Evolutionary conservation across 2,113 vertebrate genomes (phyloP), one percentile per base, ranked within the genome.

Genomic region (Bothrops jararaca): DNA sequence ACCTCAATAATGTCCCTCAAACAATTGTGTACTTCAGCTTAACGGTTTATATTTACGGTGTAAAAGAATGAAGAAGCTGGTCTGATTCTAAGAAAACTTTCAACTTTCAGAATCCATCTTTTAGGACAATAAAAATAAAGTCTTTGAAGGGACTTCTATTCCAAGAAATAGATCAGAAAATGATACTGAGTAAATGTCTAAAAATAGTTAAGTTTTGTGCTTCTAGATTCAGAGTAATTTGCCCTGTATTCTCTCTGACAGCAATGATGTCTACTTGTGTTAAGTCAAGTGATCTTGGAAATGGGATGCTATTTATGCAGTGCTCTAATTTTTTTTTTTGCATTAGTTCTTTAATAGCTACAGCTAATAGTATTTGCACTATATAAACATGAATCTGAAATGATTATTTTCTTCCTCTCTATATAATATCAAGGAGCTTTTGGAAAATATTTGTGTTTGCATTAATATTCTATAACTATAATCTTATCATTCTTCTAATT

Each of bases 191-290:
- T 54, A 54, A 54, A 54, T 15, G 53, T 54, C 53, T 54, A 54
- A 54, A 54, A 15, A 18, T 56, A 56, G 54, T 18, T 54, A 54
- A 18, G 15, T 56, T 56, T 56, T 56, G 18, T 56, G 18, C 18
- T 56, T 18, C 54, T 56, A 4, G 54, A 56, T 56, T 80, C 93
- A 86, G 92, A 34, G 0, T 4, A 15, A n/a, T 3, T 0, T 56
- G 11, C 48, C 93, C 90, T 74, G 10, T 4, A 3, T 58, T 92
- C 0, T 50, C 39, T 91, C 18, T 85, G 60, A 53, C 91, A 57
- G 91, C 95, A 96, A 95, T 92, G 5, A 88, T 85, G 58, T 94
- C 93, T 93, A 45, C 94, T 96, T 95, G 95, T 96, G 95, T 94
- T 89, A 95, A 42, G 95, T 89, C 88, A 95, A 96, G 92, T 93